phyloP scores from a whole-genome alignment of 2,797 vertebrate genomes.

The Galaxias olidus region DNA sequence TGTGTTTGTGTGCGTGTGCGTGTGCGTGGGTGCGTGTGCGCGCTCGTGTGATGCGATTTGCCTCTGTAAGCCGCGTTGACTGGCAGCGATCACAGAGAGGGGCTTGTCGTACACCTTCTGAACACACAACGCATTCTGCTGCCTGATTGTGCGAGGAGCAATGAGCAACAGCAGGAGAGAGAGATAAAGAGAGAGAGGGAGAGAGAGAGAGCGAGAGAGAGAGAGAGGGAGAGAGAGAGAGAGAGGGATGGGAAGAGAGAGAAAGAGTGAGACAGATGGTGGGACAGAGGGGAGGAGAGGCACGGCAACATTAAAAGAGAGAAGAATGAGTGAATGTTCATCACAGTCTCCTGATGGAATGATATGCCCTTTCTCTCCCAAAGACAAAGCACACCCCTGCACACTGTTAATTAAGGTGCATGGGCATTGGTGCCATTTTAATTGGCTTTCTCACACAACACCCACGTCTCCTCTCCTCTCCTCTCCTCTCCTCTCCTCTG shows the following conservation, averaged over 20 bases:
- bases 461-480: not conserved
- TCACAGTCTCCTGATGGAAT: not conserved
- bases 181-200: not conserved
- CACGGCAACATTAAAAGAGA: not conserved
- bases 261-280: not conserved
- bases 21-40: not conserved
- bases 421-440: slow-evolving; percentile 6
- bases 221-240: not conserved
- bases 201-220: slow-evolving; percentile 1
- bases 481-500: not conserved
- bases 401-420: slow-evolving; percentile 14
- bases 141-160: not conserved
- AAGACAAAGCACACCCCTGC: not conserved
- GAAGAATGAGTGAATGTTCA: not conserved
- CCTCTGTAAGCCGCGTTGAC: slow-evolving; percentile 37
- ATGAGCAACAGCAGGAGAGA: too few species aligned
- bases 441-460: slow-evolving; percentile 13
- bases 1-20: slow-evolving; percentile 3
- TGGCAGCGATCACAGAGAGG: slow-evolving; percentile 26
- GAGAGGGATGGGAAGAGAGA: not conserved
- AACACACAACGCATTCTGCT: slow-evolving; percentile 7
- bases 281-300: not conserved
- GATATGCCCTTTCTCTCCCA: not conserved
- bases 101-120: slow-evolving; percentile 33
- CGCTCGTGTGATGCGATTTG: slow-evolving; percentile 20